phyloP scores from a whole-genome alignment of 2,113 vertebrate species.

The Epinephelus lanceolatus region DNA sequence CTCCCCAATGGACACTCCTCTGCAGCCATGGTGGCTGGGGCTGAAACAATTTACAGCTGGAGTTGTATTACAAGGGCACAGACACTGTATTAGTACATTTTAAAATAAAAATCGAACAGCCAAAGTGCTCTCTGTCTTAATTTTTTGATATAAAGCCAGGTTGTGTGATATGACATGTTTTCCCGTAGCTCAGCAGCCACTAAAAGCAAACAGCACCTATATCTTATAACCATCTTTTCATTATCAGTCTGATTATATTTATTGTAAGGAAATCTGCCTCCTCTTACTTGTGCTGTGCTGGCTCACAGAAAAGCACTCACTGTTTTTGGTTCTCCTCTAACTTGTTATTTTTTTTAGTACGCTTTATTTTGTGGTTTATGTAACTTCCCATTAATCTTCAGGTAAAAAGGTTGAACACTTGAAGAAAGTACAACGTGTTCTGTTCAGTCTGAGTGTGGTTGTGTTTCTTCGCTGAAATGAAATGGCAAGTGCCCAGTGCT shows the following conservation, averaged over 20 bases:
- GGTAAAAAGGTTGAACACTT: not conserved
- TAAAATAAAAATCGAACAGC: constrained; percentile 35
- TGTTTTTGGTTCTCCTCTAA: not conserved
- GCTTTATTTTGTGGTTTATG: not conserved
- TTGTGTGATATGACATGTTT: constrained; percentile 10
- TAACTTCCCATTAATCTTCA: not conserved
- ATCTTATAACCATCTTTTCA: not conserved
- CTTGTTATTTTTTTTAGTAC: not conserved
- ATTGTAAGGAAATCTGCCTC: not conserved
- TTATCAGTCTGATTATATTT: not conserved
- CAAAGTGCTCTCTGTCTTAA: constrained; percentile 1
- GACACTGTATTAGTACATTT: constrained; percentile 15
- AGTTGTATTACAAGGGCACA: constrained; percentile 55
- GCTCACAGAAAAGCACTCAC: not conserved
- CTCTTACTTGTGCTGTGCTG: not conserved
- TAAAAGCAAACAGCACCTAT: not conserved
- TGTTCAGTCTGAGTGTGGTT: not conserved
- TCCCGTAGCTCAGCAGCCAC: not conserved
- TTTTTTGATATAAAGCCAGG: not conserved
- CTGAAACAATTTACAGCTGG: constrained; percentile 58
- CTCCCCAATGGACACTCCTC: constrained; percentile 57
- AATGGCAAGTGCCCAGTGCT: not conserved
- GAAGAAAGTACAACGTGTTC: not conserved
- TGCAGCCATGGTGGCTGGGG: constrained; percentile 54
- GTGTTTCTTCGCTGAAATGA: not conserved